These are phyloP conservation scores for Gymnopithys bicolor DNA, from an alignment of 2,797 vertebrate genomes.

Conservation along the genomic window DNA sequence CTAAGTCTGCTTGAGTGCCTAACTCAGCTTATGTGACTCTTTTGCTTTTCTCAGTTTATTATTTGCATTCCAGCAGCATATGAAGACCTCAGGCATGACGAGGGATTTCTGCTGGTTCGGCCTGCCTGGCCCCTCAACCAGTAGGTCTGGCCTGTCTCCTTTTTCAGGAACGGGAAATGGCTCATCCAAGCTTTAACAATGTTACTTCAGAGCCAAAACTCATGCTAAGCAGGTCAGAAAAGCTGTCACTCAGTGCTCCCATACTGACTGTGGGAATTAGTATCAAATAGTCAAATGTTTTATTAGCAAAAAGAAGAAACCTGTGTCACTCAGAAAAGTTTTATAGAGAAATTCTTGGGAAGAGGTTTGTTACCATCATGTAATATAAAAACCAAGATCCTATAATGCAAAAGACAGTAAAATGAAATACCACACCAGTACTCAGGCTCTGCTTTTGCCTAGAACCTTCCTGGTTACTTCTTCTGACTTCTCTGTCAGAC, in stretches of 20 bases:
- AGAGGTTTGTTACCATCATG: neutral
- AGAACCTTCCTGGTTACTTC: neutral
- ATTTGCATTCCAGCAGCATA: neutral
- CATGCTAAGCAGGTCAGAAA: conserved; percentile 13
- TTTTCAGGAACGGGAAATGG: neutral
- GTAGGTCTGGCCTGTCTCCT: neutral
- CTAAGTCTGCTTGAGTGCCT: neutral
- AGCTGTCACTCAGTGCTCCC: neutral
- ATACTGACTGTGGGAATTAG: conserved; percentile 10
- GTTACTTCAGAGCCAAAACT: neutral
- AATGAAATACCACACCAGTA: neutral
- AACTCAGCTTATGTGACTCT: neutral
- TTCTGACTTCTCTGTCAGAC: neutral
- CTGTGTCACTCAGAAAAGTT: neutral
- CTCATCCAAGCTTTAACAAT: neutral
- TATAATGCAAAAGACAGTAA: neutral
- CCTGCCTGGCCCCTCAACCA: neutral
- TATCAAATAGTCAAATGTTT: neutral
- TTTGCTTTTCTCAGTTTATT: neutral
- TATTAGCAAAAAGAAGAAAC: neutral
- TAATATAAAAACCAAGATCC: neutral
- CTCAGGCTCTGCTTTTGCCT: neutral
- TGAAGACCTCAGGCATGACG: neutral
- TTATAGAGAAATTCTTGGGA: neutral
- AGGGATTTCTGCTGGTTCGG: neutral